Conservation (phyloP, 2,797 vertebrate species). For the Hippoglossus hippoglossus region DNA sequence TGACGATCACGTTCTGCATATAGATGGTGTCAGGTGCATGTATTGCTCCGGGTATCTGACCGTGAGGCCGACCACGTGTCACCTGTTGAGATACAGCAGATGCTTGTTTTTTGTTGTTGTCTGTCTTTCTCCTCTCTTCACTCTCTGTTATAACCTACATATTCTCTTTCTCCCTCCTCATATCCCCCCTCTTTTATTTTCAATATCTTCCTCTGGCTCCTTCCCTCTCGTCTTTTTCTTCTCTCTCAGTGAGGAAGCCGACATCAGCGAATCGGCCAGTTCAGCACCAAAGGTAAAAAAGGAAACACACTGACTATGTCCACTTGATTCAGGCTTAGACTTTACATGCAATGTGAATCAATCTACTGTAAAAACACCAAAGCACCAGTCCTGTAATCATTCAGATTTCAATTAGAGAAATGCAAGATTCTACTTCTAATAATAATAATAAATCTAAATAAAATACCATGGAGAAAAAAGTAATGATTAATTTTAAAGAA, state of each 20-base stretch:
- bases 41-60: background rate
- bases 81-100: background rate
- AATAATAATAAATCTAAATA: no score
- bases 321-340: no score
- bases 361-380: no score
- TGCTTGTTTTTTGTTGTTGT: background rate
- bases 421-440: no score
- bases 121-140: background rate
- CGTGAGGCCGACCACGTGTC: no score
- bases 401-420: no score
- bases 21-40: background rate
- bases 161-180: background rate
- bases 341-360: no score
- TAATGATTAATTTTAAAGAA: no score
- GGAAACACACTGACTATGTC: background rate
- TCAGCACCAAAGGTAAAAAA: conserved; percentile 72
- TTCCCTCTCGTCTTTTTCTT: conserved; percentile 7
- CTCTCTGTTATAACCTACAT: background rate
- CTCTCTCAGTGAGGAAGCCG: conserved; percentile 68
- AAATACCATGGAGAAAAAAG: no score
- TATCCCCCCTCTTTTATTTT: background rate
- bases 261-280: conserved; percentile 67
- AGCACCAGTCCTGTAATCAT: no score
- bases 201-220: no score
- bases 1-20: no score